Conservation (phyloP, 2,113 vertebrate genomes). For the Morone chrysops region DNA sequence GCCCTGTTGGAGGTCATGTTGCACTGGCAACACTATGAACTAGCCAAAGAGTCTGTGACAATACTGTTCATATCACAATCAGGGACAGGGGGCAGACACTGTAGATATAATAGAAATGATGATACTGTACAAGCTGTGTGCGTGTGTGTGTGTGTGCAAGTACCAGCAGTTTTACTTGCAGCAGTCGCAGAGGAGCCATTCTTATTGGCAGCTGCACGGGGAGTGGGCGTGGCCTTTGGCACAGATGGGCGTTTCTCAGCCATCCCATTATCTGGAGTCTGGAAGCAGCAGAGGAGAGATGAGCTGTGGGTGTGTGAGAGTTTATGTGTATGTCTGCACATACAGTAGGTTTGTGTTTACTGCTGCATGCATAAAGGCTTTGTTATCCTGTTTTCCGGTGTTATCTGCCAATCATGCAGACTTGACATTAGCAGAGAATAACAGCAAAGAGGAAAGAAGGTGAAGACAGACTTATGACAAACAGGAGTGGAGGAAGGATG, state of each 20-base stretch:
- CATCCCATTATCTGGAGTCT: constrained; percentile 76
- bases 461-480: neutral
- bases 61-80: constrained; percentile 2
- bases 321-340: neutral
- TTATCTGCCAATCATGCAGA: neutral
- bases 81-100: constrained; percentile 9
- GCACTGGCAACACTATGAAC: constrained; percentile 7
- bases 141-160: constrained; percentile 22
- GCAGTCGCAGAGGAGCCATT: constrained; percentile 60
- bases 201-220: constrained; percentile 79
- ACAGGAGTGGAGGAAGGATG: neutral
- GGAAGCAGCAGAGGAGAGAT: constrained; percentile 13
- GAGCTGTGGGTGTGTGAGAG: neutral
- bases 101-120: neutral
- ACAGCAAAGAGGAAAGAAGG: neutral
- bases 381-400: neutral
- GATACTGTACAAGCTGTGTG: neutral
- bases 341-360: neutral
- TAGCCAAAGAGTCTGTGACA: constrained; percentile 8
- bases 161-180: constrained; percentile 72
- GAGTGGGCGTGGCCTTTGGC: constrained; percentile 75
- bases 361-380: neutral
- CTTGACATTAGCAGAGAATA: neutral
- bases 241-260: constrained; percentile 85
- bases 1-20: constrained; percentile 30